Percentiles rank a stretch among this genome's conserved stretches.
Conservation (phyloP, 2,113 vertebrate genomes). For the Gallinago jamesoni region DNA sequence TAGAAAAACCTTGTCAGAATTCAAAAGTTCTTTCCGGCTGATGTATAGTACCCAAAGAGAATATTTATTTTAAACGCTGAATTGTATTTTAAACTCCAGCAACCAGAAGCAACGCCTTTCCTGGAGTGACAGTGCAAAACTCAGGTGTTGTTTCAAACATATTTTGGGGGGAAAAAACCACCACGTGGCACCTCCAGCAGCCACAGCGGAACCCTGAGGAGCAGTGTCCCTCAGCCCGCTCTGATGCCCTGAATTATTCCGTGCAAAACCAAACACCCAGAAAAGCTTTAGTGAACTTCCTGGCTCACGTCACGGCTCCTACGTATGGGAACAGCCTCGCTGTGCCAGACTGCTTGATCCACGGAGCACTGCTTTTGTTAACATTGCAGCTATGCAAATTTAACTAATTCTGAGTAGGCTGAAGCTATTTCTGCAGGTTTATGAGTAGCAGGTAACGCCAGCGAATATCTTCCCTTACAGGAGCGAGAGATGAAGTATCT, state of each 20-base stretch:
- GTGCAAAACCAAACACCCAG: slow-evolving; percentile 1
- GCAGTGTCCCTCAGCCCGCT: not conserved
- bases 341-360: slow-evolving; percentile 11
- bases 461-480: not conserved
- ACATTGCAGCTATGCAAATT: not conserved
- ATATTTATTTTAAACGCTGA: not conserved
- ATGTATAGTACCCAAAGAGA: not conserved
- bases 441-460: not conserved
- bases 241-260: not conserved
- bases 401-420: not conserved
- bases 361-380: not conserved
- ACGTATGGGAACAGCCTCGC: not conserved
- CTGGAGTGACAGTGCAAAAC: not conserved
- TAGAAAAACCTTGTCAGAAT: too few species aligned
- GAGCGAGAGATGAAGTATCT: not conserved
- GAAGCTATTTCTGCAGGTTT: not conserved
- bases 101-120: not conserved
- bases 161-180: not conserved
- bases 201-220: not conserved
- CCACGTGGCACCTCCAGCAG: not conserved
- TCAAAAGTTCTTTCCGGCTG: not conserved
- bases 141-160: not conserved
- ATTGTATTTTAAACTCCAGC: not conserved
- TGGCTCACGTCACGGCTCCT: slow-evolving; percentile 6
- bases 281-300: slow-evolving; percentile 45